Base-by-base conservation (phyloP, 2,888 invertebrate genomes). In the Galerucella nymphaeae region DNA sequence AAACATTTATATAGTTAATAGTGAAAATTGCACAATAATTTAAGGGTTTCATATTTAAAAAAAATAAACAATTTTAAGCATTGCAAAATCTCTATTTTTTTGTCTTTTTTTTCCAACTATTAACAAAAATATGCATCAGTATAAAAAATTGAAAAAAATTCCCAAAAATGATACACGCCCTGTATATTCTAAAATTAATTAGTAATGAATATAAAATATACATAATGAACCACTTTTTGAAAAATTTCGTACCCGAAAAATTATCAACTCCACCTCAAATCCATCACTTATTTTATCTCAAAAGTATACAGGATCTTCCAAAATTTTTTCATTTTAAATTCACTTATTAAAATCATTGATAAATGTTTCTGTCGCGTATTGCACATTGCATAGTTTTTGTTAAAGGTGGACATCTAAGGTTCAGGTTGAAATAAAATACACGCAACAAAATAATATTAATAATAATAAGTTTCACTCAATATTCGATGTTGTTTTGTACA, bases 321-420 rank as follows among this genome's bases (percentile, higher is more conserved):
- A 18, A 2, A 16, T 11, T 18, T 18, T 55, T 55, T 55, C 10
- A 10, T 20, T 55, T 55, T 18, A 2, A 55, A 16, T 55, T 55
- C 10, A 23, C 30, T 14, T 48, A 13, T 14, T 23, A 20, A 48
- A 23, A 20, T 55, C 57, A 20, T 66, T 55, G 16, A 30, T 59
- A 67, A 58, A 75, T 72, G 59, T 70, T 70, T 72, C 61, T 64
- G 69, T 66, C 70, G 50, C 50, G 65, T 75, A 75, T 75, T 75
- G 75, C 75, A 75, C 75, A 68, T 70, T 63, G 63, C 63, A 70
- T 42, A 63, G 57, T 45, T 42, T 64, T 13, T 41, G 23, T n/a
- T 57, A 42, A 48, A 57, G 70, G 18, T 63, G 70, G 57, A 63
- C 48, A 70, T 70, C 30, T 70, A 66, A 67, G 67, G 59, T 67